These are phyloP conservation scores for Chirona hameri DNA, from an alignment of 2,888 invertebrate species.

Conservation along the genomic window DNA sequence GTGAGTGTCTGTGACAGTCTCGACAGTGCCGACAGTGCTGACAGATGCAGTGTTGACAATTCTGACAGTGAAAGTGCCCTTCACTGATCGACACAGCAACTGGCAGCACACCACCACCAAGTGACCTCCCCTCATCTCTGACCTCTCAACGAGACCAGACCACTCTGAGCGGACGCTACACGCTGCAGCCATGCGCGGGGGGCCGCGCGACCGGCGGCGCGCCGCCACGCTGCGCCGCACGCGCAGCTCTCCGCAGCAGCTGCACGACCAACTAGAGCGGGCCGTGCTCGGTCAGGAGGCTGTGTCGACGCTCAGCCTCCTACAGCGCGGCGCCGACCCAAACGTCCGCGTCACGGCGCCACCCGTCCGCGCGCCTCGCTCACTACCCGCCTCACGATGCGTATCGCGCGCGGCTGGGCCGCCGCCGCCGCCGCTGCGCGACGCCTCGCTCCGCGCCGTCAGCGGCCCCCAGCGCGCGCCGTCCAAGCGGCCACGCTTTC, in stretches of 20 bases:
- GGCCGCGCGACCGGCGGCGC: slow-evolving; percentile 95
- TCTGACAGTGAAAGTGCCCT: no score
- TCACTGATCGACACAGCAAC: no score
- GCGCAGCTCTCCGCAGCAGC: neutral
- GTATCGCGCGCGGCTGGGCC: slow-evolving; percentile 60
- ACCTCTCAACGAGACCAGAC: no score
- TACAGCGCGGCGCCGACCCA: slow-evolving; percentile 90
- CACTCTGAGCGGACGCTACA: slow-evolving; percentile 44
- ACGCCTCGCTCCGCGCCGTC: neutral
- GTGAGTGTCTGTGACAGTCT: no score
- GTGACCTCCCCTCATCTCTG: no score
- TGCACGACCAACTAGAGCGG: slow-evolving; percentile 76
- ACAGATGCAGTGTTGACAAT: no score
- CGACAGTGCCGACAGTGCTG: no score
- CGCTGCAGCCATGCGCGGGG: slow-evolving; percentile 92
- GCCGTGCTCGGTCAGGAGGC: slow-evolving; percentile 70
- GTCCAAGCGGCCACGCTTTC: neutral
- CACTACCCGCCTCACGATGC: slow-evolving; percentile 64
- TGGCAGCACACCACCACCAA: no score
- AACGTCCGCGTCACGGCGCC: slow-evolving; percentile 99
- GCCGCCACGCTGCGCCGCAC: slow-evolving; percentile 91
- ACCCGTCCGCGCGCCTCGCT: slow-evolving; percentile 94
- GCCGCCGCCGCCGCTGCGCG: slow-evolving; percentile 59
- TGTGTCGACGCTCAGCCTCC: slow-evolving; percentile 94
- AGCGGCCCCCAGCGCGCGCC: neutral